Base-by-base conservation (phyloP, 2,888 invertebrate genomes). In the Branchipolynoe longqiensis region DNA sequence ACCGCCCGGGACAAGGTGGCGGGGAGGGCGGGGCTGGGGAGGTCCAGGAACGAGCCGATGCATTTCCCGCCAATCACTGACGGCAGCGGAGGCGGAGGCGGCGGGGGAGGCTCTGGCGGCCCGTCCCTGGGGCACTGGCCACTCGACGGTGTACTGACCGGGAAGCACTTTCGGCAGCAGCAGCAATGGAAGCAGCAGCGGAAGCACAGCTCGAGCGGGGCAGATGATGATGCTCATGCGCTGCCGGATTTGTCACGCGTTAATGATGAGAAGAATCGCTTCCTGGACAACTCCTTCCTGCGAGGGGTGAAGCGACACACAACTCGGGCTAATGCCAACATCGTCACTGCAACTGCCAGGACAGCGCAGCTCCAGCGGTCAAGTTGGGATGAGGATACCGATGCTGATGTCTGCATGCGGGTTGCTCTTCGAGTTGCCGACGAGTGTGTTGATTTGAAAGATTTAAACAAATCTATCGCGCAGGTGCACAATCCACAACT, bases 1-100 rank as follows among this genome's bases (percentile, higher is more conserved):
- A n/a, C 28, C 2, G 62, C 12, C 3, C 2, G 2, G 25, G 62
- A 62, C 14, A 62, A 62, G 73, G 73, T 28, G 62, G 28, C 28
- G 62, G 31, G 3, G 31, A 62, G 62, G 31, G 62, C 62, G 28
- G 31, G 2, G 12, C 38, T 73, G 2, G 38, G 28, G 73, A 38
- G 73, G 25, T 73, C 73, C 22, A 73, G 25, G 41, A 73, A 40
- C 38, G 73, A 73, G 25, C 73, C 73, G 14, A 73, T 73, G 73
- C 41, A 73, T 73, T 41, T 73, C 22, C 73, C 73, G 1, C 73
- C 73, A 1, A 73, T 73, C 33, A 40, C 33, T 3, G 73, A 73
- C n/a, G 40, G n/a, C n/a, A n/a, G n/a, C n/a, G n/a, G n/a, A n/a
- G n/a, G n/a, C n/a, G n/a, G n/a, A n/a, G n/a, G n/a, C n/a, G n/a